A percentile compares a stretch with the other conserved stretches of the same genome.
Evolutionary conservation across 2,888 invertebrate genomes (phyloP).

Genomic region (Lochmaea crataegi): DNA sequence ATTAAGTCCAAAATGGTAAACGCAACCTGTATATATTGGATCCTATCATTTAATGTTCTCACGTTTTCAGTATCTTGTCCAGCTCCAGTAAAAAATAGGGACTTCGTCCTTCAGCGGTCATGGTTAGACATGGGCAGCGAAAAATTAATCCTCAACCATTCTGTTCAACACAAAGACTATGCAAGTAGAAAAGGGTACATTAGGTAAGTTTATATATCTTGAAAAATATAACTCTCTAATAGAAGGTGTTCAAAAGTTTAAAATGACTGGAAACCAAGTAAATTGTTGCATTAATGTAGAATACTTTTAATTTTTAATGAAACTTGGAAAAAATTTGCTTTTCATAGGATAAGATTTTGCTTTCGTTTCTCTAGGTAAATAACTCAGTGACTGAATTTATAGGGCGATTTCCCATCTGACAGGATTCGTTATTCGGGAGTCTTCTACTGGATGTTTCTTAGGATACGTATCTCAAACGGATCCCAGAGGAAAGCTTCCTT

Average conservation of each 20-base stretch:
- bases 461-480: slow-evolving; percentile 92
- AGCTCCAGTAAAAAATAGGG: slow-evolving; percentile 87
- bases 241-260: too few species aligned
- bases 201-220: slow-evolving; percentile 65
- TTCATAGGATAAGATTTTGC: slow-evolving; percentile 14
- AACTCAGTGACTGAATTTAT: slow-evolving; percentile 27
- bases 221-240: too few species aligned
- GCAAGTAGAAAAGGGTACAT: slow-evolving; percentile 87
- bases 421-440: slow-evolving; percentile 76
- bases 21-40: too few species aligned
- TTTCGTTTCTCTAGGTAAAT: slow-evolving; percentile 15
- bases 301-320: background rate
- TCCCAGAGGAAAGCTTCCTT: slow-evolving; percentile 87
- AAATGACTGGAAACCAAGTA: too few species aligned
- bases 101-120: slow-evolving; percentile 91
- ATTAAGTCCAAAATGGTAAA: too few species aligned
- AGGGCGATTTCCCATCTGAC: slow-evolving; percentile 74
- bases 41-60: too few species aligned
- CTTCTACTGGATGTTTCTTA: slow-evolving; percentile 77
- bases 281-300: too few species aligned
- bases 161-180: slow-evolving; percentile 87
- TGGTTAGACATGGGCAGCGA: slow-evolving; percentile 90
- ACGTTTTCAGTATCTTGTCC: slow-evolving; percentile 82
- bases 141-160: slow-evolving; percentile 91
- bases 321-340: slow-evolving; percentile 18